A percentile compares a stretch with the other conserved stretches of the same genome.
phyloP scores from a whole-genome alignment of 2,797 vertebrate species.

The Ibycter americanus region DNA sequence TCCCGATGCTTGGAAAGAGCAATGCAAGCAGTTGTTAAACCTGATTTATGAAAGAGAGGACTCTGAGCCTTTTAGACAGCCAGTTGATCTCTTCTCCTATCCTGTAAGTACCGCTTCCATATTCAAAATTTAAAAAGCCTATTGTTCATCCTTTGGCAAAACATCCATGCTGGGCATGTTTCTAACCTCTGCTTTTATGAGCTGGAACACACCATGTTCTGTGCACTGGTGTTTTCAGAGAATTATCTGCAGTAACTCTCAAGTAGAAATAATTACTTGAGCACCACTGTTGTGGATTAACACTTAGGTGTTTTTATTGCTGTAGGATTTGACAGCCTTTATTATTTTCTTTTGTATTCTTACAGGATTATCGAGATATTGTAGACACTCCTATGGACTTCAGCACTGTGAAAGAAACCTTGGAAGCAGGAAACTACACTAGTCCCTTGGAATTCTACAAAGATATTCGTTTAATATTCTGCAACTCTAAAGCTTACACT shows the following conservation, averaged over 20 bases:
- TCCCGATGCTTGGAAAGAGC: conserved; percentile 84
- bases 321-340: not conserved
- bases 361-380: conserved; percentile 92
- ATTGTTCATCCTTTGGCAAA: not conserved
- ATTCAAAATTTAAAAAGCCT: not conserved
- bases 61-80: conserved; percentile 91
- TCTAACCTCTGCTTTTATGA: not conserved
- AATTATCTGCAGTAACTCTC: not conserved
- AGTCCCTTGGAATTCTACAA: conserved; percentile 96
- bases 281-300: not conserved
- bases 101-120: conserved; percentile 79
- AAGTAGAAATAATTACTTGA: not conserved
- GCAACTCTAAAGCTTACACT: conserved; percentile 97
- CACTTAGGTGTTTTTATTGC: not conserved
- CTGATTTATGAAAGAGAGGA: conserved; percentile 89
- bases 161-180: not conserved
- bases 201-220: not conserved
- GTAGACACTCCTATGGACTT: conserved; percentile 98
- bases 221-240: not conserved
- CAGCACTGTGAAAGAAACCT: conserved; percentile 91
- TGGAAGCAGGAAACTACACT: conserved; percentile 88
- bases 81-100: conserved; percentile 89
- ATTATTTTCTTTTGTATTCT: not conserved
- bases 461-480: conserved; percentile 96
- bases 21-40: conserved; percentile 88